phyloP scores from a whole-genome alignment of 2,113 vertebrate genomes.

The Pterophyllum scalare region DNA sequence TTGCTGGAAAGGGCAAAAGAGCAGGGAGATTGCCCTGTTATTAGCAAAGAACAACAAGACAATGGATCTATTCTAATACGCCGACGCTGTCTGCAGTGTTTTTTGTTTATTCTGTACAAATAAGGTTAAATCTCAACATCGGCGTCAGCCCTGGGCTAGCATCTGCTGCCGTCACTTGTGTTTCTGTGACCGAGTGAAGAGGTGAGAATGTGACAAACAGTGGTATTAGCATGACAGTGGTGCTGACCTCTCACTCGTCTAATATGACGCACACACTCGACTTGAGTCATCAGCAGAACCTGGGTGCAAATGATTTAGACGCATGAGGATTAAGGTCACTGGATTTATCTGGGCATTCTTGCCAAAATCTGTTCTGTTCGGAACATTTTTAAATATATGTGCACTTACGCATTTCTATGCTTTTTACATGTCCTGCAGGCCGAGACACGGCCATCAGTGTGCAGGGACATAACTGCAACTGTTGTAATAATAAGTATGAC shows the following conservation, averaged over 20 bases:
- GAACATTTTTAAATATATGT: neutral
- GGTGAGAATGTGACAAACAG: slow-evolving; percentile 29
- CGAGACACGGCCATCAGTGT: neutral
- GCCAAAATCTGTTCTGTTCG: neutral
- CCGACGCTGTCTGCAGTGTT: neutral
- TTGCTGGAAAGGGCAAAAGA: neutral
- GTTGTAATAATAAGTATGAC: slow-evolving; percentile 21
- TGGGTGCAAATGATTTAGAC: slow-evolving; percentile 37
- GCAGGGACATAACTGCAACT: neutral
- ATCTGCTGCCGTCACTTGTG: slow-evolving; percentile 13
- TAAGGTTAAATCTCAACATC: neutral
- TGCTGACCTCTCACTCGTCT: slow-evolving; percentile 17
- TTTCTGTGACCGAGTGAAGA: neutral
- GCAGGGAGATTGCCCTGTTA: neutral
- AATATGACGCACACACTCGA: neutral
- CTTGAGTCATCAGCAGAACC: slow-evolving; percentile 14
- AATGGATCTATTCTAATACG: neutral
- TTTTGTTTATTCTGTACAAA: neutral
- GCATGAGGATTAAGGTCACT: neutral
- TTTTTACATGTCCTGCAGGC: neutral
- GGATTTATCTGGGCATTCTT: neutral
- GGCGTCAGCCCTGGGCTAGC: neutral
- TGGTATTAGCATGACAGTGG: neutral
- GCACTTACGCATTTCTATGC: neutral
- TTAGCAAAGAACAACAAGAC: neutral